Conservation (phyloP, 2,888 invertebrate genomes). For the Steromphala cineraria region DNA sequence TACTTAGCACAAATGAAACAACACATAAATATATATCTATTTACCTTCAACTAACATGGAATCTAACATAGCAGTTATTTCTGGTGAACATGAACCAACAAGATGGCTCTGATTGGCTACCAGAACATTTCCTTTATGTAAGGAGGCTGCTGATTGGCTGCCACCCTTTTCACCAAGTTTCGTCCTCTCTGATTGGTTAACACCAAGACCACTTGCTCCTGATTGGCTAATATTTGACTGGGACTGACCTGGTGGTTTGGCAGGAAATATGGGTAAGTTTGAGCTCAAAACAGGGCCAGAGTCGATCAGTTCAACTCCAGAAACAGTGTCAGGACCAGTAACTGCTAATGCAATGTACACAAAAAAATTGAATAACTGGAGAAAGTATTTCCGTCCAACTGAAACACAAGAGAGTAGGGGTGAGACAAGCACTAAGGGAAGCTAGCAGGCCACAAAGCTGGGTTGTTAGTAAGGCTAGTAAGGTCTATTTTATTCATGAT, state of each 20-base stretch:
- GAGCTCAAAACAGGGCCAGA: background rate
- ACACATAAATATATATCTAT: background rate
- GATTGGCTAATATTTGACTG: background rate
- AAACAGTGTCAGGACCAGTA: background rate
- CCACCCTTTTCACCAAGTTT: background rate
- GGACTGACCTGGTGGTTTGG: background rate
- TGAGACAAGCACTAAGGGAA: background rate
- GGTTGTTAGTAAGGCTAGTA: too few species aligned
- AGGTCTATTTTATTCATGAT: too few species aligned
- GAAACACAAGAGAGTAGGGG: slow-evolving; percentile 8
- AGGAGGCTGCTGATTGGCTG: background rate
- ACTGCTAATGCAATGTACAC: slow-evolving; percentile 5
- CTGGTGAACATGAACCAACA: slow-evolving; percentile 13
- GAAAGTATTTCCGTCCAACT: background rate
- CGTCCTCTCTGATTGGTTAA: background rate
- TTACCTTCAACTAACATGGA: slow-evolving; percentile 8
- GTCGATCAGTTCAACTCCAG: background rate
- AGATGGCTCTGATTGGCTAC: background rate
- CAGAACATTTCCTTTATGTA: background rate
- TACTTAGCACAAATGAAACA: background rate
- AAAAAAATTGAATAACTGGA: slow-evolving; percentile 6
- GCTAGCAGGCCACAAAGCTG: background rate
- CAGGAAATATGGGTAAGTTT: background rate
- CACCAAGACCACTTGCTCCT: background rate
- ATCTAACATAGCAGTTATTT: background rate